phyloP scores from a whole-genome alignment of 2,888 invertebrate genomes.

The Tipula confusa region DNA sequence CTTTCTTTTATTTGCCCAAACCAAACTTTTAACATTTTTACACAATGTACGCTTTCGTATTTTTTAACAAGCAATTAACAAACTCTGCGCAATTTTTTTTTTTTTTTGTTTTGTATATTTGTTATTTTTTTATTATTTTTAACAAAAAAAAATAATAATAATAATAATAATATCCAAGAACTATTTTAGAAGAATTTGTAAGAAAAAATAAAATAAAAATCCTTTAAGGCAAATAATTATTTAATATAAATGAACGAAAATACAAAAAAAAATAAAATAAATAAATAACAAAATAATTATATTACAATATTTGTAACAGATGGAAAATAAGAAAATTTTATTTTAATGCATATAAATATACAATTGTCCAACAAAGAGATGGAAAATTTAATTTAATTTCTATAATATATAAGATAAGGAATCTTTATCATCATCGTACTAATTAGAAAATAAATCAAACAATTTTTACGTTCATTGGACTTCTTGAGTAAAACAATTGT shows the following conservation, averaged over 20 bases:
- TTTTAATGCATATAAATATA: too few relatives aligned
- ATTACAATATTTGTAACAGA: neutral
- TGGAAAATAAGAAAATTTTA: neutral
- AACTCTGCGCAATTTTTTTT: neutral
- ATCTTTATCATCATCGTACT: too few relatives aligned
- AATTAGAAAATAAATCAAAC: neutral
- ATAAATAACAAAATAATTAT: constrained; percentile 9
- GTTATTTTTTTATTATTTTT: too few relatives aligned
- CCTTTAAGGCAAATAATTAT: constrained; percentile 25
- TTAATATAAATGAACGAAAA: neutral
- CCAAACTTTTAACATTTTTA: neutral
- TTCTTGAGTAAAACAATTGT: too few relatives aligned
- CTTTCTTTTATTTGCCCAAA: neutral
- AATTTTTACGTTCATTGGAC: neutral
- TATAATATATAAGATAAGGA: neutral
- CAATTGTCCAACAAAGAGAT: neutral
- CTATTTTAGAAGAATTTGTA: neutral
- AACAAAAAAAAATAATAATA: neutral
- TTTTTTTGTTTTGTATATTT: neutral
- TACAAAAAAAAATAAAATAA: too few relatives aligned
- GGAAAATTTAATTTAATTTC: neutral
- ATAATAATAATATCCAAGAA: neutral
- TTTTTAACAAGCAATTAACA: constrained; percentile 25
- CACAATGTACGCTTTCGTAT: neutral
- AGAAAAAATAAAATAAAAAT: neutral